Evolutionary conservation across 2,888 invertebrate genomes (phyloP), one percentile per base, ranked within the genome.

Genomic region (Agrotis puta): DNA sequence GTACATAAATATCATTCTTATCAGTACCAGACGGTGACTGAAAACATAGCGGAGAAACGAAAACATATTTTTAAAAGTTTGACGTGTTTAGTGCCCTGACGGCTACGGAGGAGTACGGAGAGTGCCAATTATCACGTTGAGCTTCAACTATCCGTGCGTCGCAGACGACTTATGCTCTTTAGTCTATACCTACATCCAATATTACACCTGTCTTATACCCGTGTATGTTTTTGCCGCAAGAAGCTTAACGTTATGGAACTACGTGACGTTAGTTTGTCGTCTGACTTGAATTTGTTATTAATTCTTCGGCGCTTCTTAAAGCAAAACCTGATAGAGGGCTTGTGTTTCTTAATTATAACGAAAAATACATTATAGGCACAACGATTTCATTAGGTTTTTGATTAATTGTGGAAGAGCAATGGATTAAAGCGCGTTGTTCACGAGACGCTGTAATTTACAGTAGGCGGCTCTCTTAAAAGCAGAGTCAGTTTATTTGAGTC

Each of bases 1-100:
- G 79, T 81, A 84, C 82, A 83, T 83, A 68, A 64, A 74, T 64
- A 79, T 45, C 58, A 75, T 71, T 76, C 45, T 79, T 79, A 81
- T 81, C 79, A 77, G 81, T 72, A 81, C 64, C 61, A 79, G 81
- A 77, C 77, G 57, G 43, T 65, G 57, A 45, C 77, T 79, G 70
- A 70, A 70, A 70, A 65, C 64, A 61, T 50, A 61, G 57, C 51
- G 50, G 64, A 62, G 57, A 70, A 53, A 68, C 61, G 67, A 81
- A 81, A 63, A 73, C 64, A 77, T 62, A 64, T 73, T 81, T 81
- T 70, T 66, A 45, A 77, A 66, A 72, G 65, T 71, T 81, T 66
- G 65, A 75, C 77, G 54, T 63, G 63, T 76, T 78, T 78, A 63
- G 64, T 81, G 53, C 50, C 64, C 77, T 65, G 78, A 54, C 68